phyloP scores from a whole-genome alignment of 1,140 invertebrate species.

The Armadillidium nasatum region DNA sequence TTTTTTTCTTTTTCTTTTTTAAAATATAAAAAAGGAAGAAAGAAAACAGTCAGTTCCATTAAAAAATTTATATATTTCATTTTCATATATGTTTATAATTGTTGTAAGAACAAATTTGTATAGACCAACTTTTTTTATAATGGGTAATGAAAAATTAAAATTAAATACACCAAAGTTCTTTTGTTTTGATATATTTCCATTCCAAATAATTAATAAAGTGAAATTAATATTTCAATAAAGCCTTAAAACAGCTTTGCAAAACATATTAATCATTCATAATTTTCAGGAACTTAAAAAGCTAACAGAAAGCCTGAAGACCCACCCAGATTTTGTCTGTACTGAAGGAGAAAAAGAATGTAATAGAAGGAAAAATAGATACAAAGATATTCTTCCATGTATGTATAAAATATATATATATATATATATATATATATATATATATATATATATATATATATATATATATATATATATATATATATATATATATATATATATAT shows the following conservation, averaged over 20 bases:
- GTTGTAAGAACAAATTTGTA: too few species aligned
- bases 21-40: too few species aligned
- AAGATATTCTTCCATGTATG: slow-evolving; percentile 58
- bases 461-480: too few species aligned
- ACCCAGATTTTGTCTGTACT: slow-evolving; percentile 53
- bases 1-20: too few species aligned
- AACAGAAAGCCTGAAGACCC: slow-evolving; percentile 52
- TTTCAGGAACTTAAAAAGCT: slow-evolving; percentile 54
- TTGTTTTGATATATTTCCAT: background rate
- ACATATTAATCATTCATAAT: background rate
- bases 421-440: too few species aligned
- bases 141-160: background rate
- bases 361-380: slow-evolving; percentile 62
- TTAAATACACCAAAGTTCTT: background rate
- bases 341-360: slow-evolving; percentile 62
- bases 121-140: too few species aligned
- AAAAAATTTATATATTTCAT: too few species aligned
- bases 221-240: background rate
- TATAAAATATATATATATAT: background rate
- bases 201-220: background rate
- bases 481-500: too few species aligned
- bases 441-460: too few species aligned
- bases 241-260: background rate
- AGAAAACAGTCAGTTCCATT: too few species aligned
- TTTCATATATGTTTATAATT: too few species aligned